phyloP scores from a whole-genome alignment of 2,113 vertebrate genomes.

The Buteo buteo region DNA sequence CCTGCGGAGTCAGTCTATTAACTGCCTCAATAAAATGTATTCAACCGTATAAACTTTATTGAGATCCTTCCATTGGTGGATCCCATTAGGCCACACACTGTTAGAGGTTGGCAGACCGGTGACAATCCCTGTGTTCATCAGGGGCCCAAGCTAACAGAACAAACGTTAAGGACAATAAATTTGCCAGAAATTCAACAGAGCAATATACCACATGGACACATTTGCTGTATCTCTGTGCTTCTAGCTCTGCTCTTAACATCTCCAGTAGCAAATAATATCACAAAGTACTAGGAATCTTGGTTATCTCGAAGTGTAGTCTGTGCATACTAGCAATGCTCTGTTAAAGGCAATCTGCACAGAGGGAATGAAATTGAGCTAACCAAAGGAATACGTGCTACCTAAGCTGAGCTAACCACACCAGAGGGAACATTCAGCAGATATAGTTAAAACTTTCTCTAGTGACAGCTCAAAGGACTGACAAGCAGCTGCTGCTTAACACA shows the following conservation, averaged over 20 bases:
- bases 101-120: neutral
- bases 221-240: neutral
- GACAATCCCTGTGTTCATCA: neutral
- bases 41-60: neutral
- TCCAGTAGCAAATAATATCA: neutral
- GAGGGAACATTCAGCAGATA: neutral
- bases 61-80: constrained; percentile 9
- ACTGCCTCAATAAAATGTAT: constrained; percentile 43
- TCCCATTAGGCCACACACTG: neutral
- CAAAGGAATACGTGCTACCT: neutral
- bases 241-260: neutral
- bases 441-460: neutral
- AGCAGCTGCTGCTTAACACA: constrained; percentile 28
- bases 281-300: neutral
- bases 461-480: neutral
- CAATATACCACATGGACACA: neutral
- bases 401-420: neutral
- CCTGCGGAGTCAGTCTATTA: constrained; percentile 24
- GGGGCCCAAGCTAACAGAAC: neutral
- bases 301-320: neutral
- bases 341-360: neutral
- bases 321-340: neutral
- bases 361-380: neutral
- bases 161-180: neutral
- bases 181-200: neutral